These are phyloP conservation scores for Cydia strobilella DNA, from an alignment of 1,140 invertebrate species.

Conservation along the genomic window DNA sequence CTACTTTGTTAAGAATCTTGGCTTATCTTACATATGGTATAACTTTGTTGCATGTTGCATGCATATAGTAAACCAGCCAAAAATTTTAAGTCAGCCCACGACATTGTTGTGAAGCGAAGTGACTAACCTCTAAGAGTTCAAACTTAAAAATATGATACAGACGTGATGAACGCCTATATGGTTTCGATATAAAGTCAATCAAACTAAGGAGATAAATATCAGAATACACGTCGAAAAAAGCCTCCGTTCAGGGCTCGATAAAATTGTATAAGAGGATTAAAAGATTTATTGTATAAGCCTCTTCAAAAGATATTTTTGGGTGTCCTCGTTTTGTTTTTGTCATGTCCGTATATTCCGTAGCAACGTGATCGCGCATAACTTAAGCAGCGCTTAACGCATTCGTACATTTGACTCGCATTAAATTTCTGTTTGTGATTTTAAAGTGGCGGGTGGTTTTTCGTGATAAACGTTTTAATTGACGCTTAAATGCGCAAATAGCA, in stretches of 20 bases:
- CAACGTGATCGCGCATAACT: constrained; percentile 72
- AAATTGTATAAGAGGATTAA: constrained; percentile 77
- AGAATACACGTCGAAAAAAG: constrained; percentile 19
- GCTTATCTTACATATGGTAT: neutral
- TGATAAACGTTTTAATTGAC: constrained; percentile 22
- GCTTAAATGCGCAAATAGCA: neutral
- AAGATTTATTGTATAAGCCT: constrained; percentile 75
- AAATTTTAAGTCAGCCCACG: neutral
- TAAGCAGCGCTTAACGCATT: constrained; percentile 58
- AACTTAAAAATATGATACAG: constrained; percentile 26
- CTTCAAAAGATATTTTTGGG: constrained; percentile 72
- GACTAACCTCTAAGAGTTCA: neutral
- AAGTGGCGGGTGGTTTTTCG: constrained; percentile 19
- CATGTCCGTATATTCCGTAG: constrained; percentile 62
- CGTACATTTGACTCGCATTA: constrained; percentile 61
- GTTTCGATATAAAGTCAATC: constrained; percentile 15
- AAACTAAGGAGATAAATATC: constrained; percentile 26
- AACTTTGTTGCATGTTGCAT: neutral
- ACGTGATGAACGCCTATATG: constrained; percentile 21
- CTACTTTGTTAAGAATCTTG: neutral
- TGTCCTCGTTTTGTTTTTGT: constrained; percentile 74
- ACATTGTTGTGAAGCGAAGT: neutral
- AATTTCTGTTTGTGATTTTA: constrained; percentile 50
- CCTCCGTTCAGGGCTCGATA: constrained; percentile 63
- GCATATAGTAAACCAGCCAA: neutral